A percentile compares a stretch with the other conserved stretches of the same genome.
phyloP scores from a whole-genome alignment of 1,140 invertebrate genomes.

The Drosophila orosa region DNA sequence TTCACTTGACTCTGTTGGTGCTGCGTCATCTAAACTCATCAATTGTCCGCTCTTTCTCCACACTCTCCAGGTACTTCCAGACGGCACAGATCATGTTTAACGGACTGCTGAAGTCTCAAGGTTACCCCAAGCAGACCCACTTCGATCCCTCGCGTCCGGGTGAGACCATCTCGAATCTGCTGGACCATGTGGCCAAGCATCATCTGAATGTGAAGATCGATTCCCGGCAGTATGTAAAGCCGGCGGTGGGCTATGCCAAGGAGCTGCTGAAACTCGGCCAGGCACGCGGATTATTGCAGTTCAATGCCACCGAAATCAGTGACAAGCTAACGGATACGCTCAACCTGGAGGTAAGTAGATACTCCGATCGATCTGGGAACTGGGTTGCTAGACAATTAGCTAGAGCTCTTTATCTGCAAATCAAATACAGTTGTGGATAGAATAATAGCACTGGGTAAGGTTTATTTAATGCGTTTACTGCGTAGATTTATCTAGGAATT shows the following conservation, averaged over 20 bases:
- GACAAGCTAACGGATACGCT: slow-evolving; percentile 90
- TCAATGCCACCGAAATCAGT: slow-evolving; percentile 88
- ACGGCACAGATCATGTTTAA: slow-evolving; percentile 90
- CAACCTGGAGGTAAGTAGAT: slow-evolving; percentile 87
- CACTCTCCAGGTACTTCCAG: slow-evolving; percentile 87
- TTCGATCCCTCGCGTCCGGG: slow-evolving; percentile 89
- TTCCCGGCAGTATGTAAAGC: slow-evolving; percentile 89
- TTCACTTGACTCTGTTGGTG: slow-evolving; percentile 62
- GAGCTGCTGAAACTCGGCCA: slow-evolving; percentile 89
- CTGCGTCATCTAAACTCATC: slow-evolving; percentile 65
- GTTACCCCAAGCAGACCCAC: slow-evolving; percentile 89
- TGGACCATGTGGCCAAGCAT: slow-evolving; percentile 88
- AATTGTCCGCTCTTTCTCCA: slow-evolving; percentile 37
- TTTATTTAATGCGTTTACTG: not conserved
- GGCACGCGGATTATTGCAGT: slow-evolving; percentile 86
- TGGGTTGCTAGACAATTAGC: slow-evolving; percentile 41
- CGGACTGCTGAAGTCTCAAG: slow-evolving; percentile 90
- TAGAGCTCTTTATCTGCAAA: slow-evolving; percentile 10
- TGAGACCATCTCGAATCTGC: slow-evolving; percentile 88
- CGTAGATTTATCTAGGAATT: too few species aligned
- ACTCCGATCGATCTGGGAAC: slow-evolving; percentile 34
- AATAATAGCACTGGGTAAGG: not conserved
- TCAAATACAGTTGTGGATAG: slow-evolving; percentile 6
- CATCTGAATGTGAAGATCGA: slow-evolving; percentile 90
- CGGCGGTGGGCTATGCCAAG: slow-evolving; percentile 89